Conservation (phyloP, 2,888 invertebrate genomes). For the Ectropis crepuscularia region DNA sequence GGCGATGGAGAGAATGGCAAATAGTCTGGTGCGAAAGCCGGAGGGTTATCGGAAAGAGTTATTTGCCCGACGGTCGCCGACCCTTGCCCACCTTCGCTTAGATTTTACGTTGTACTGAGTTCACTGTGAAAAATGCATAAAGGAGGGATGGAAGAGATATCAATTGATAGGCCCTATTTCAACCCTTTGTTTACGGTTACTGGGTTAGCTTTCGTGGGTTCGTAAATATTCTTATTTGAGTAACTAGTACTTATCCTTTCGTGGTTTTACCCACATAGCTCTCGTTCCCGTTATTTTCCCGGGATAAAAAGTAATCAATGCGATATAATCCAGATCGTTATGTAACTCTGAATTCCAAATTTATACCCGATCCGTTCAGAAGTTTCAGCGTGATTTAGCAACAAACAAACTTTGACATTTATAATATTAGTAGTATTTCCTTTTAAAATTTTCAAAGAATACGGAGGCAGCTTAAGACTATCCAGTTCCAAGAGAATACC, state of each 20-base stretch:
- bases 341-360: too few relatives aligned
- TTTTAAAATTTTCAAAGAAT: too few relatives aligned
- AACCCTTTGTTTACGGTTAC: constrained; percentile 20
- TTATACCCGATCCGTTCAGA: too few relatives aligned
- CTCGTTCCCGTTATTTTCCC: too few relatives aligned
- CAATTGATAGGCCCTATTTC: constrained; percentile 6
- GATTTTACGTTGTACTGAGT: constrained; percentile 34
- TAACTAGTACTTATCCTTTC: background rate
- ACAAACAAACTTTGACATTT: too few relatives aligned
- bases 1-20: constrained; percentile 61
- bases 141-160: constrained; percentile 20
- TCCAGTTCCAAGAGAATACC: too few relatives aligned
- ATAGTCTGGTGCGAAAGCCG: constrained; percentile 59
- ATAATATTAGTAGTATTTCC: too few relatives aligned
- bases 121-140: constrained; percentile 30
- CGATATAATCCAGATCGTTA: background rate
- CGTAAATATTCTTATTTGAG: background rate
- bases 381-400: too few relatives aligned
- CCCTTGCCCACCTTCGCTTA: constrained; percentile 37
- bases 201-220: background rate
- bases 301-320: background rate
- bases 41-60: constrained; percentile 54
- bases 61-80: constrained; percentile 53
- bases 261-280: too few relatives aligned
- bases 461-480: too few relatives aligned